Evolutionary conservation across 1,140 invertebrate genomes (phyloP), one percentile per base, ranked within the genome.

Genomic region (Conus ventricosus): DNA sequence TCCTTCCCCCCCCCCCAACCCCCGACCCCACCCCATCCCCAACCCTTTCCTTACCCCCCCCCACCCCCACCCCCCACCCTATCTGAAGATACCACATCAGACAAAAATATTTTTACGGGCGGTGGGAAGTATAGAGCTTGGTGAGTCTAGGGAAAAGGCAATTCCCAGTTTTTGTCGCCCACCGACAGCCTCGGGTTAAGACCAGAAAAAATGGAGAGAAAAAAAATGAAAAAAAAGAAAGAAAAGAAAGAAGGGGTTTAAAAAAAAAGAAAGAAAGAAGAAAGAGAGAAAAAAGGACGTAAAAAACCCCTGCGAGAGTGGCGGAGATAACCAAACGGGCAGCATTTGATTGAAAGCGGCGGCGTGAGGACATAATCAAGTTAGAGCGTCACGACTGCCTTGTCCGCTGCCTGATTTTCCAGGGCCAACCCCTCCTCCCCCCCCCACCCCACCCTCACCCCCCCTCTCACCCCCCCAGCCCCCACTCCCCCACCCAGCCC

Each of bases 281-380:
- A n/a, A n/a, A n/a, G n/a, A n/a, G n/a, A n/a, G n/a, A 60, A 60
- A 7, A 60, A 17, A 5, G 5, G 13, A 5, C 8, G 67, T 6
- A 23, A 54, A 23, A 13, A 60, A 23, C 39, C 39, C 3, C 39
- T 39, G 60, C 11, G 23, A 23, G 17, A 71, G 67, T 71, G 15
- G 17, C 67, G 23, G 67, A 71, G 67, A 71, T 71, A 71, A 71
- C 17, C 80, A 53, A 53, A 82, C 54, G 63, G 55, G 15, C 84
- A 63, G 63, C 57, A 85, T 63, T 85, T 63, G 57, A 71, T 85
- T 85, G 63, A 85, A 85, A 67, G 57, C 84, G 57, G 57, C 63
- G 84, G 84, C 63, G 84, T 85, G 63, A 63, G 63, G 55, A 15
- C 23, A 5, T 63, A 67, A 85, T 85, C 25, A 7, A 85, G 57